Evolutionary conservation across 2,113 vertebrate species (phyloP), one percentile per base, ranked within the genome.

Genomic region (Calyptomena viridis): DNA sequence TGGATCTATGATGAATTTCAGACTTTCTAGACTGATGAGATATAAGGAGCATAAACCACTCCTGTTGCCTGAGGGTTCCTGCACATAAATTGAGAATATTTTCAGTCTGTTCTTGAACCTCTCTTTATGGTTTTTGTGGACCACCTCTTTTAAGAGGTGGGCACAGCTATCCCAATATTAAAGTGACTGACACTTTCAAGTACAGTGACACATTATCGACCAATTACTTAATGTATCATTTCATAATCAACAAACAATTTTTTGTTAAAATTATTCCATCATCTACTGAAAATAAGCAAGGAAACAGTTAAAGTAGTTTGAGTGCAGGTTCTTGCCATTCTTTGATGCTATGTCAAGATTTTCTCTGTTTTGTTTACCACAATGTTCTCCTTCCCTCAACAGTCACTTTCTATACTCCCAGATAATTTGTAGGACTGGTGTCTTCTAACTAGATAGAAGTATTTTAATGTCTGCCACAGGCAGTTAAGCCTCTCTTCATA

Each of bases 81-180:
- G 40, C 19, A 31, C 7, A 27, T n/a, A 22, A 69, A 1, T 27
- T 59, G 33, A 39, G 19, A 81, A n/a, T 39, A n/a, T 60, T 78
- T 78, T 85, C 40, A 55, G 9, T n/a, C 28, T 77, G 6, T 24
- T 81, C 33, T 60, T 64, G 12, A 35, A 28, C 10, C 2, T 75
- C 28, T n/a, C 9, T 30, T 82, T 3, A 16, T 53, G 20, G 4
- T 53, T 16, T 40, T n/a, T 35, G 24, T 15, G 30, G 47, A 47
- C 17, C 8, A 47, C 1, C 4, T 12, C 8, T 71, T 33, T 55
- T 73, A 50, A 46, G 9, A 92, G 3, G 3, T 40, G 6, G 39
- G 11, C 31, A 46, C 5, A 55, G 1, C 5, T 53, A 39, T n/a
- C 22, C 27, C 44, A 59, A 8, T 7, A 55, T 0, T 60, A 19